Evolutionary conservation across 2,113 vertebrate species (phyloP), one percentile per base, ranked within the genome.

Genomic region (Pantherophis guttatus): DNA sequence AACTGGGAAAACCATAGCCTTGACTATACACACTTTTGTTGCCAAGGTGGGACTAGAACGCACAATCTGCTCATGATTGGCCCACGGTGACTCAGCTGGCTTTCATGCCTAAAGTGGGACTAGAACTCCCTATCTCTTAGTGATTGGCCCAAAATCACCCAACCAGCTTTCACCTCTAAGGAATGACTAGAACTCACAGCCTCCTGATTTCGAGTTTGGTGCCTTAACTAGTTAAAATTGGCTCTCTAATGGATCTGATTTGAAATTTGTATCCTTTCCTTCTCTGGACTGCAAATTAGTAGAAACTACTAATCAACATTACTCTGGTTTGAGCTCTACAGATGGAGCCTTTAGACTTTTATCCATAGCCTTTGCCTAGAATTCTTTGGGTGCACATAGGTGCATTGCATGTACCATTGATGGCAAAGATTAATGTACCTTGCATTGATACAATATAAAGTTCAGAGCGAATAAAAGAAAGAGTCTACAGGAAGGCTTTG

Each of bases 401-500:
- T 75, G n/a, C 88, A 89, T 85, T 1, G 33, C 92, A 91, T 93
- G 96, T 88, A 93, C 88, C 91, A 93, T 65, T 96, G 90, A 55
- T 95, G 23, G 93, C 95, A 96, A 97, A 10, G 97, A 98, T 97
- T 97, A 97, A 97, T 97, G 97, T 97, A 98, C 96, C 96, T 95
- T 95, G 94, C 94, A 92, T 96, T 96, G 97, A 97, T 39, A 90
- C 19, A 94, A 95, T 97, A 97, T 95, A 95, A 97, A 97, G 96
- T 95, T 96, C 96, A 96, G 95, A 98, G 97, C 97, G 97, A 98
- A 98, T 98, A 97, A 97, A 97, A 95, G 95, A 94, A 87, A 93
- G 95, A 97, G 94, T 97, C 97, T 97, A 97, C 97, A 97, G 97
- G 96, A 97, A 97, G 97, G 97, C 97, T 97, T 98, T 97, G 98